Evolutionary conservation across 2,113 vertebrate genomes (phyloP).

Genomic region (Coregonus clupeaformis): DNA sequence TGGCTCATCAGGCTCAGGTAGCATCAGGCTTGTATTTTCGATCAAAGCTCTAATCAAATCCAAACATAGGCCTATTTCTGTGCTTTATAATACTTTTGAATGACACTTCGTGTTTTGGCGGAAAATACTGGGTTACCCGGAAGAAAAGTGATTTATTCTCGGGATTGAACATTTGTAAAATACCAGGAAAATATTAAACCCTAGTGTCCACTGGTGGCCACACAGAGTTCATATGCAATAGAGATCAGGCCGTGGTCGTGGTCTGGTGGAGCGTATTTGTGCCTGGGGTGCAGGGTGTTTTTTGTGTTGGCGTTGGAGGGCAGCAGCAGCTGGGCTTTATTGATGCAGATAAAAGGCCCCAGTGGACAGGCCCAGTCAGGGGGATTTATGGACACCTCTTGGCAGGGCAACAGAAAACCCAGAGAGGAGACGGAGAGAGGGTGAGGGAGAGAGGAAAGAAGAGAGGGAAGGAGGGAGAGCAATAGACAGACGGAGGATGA

Average conservation of each 20-base stretch:
- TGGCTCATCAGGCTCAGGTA: too few relatives aligned
- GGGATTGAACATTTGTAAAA: too few relatives aligned
- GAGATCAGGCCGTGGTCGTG: constrained; percentile 15
- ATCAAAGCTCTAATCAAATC: too few relatives aligned
- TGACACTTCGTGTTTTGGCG: too few relatives aligned
- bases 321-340: constrained; percentile 45
- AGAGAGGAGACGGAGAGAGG: background rate
- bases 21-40: too few relatives aligned
- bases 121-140: too few relatives aligned
- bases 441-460: background rate
- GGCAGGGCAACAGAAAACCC: constrained; percentile 20
- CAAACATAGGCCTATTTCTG: too few relatives aligned
- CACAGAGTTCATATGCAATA: constrained; percentile 32
- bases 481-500: background rate
- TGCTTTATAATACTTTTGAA: too few relatives aligned
- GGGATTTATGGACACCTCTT: constrained; percentile 49
- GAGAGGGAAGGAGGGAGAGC: background rate
- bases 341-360: constrained; percentile 53
- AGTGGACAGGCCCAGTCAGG: constrained; percentile 22
- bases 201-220: background rate
- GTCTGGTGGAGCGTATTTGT: constrained; percentile 2
- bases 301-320: constrained; percentile 36
- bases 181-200: too few relatives aligned
- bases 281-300: constrained; percentile 9
- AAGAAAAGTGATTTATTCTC: too few relatives aligned